These are phyloP conservation scores for Adoxophyes honmai DNA, from an alignment of 1,140 invertebrate species.

Conservation along the genomic window DNA sequence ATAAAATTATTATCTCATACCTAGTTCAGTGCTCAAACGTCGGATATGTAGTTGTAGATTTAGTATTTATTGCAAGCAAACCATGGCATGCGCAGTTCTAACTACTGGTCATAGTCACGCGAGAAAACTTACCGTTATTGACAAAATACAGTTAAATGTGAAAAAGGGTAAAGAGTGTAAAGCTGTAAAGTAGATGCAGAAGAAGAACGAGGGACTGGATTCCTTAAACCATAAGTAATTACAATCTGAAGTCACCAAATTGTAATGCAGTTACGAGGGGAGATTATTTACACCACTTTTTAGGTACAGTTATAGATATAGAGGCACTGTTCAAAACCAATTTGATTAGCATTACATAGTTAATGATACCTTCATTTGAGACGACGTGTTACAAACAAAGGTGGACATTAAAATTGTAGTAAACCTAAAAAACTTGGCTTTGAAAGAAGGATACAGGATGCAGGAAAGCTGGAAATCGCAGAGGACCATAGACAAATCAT, in stretches of 20 bases:
- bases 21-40: no score
- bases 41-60: no score
- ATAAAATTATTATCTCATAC: no score
- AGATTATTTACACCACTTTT: slow-evolving; percentile 72
- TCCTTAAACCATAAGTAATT: slow-evolving; percentile 73
- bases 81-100: slow-evolving; percentile 7
- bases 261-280: slow-evolving; percentile 78
- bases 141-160: slow-evolving; percentile 28
- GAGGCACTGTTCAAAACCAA: slow-evolving; percentile 45
- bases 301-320: slow-evolving; percentile 21
- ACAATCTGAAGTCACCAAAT: slow-evolving; percentile 76
- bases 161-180: slow-evolving; percentile 33
- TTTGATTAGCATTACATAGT: slow-evolving; percentile 31
- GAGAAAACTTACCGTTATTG: slow-evolving; percentile 30
- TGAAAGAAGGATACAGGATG: slow-evolving; percentile 23
- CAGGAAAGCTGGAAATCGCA: slow-evolving; percentile 5
- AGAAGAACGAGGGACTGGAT: slow-evolving; percentile 70
- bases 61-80: background rate
- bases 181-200: slow-evolving; percentile 48
- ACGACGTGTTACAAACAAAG: slow-evolving; percentile 55
- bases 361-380: slow-evolving; percentile 53
- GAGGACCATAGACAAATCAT: slow-evolving; percentile 21
- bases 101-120: background rate
- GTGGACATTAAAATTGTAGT: slow-evolving; percentile 35
- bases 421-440: slow-evolving; percentile 38